phyloP scores from a whole-genome alignment of 2,797 vertebrate genomes.

The Smutsia gigantea region DNA sequence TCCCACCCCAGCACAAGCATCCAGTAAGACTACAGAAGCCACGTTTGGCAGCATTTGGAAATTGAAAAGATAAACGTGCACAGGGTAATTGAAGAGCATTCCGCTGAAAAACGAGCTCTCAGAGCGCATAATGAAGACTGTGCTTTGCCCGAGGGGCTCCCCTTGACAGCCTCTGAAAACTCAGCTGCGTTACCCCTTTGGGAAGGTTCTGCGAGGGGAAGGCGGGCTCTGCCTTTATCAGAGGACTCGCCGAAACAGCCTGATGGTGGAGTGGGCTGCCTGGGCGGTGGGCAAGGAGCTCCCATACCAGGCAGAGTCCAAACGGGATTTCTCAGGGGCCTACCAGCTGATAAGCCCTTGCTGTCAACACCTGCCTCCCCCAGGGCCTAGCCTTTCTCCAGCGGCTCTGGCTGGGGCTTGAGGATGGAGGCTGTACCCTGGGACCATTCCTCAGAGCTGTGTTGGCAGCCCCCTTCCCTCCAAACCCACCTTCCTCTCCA shows the following conservation, averaged over 20 bases:
- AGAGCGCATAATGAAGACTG: neutral
- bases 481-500: neutral
- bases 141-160: neutral
- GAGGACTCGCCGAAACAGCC: neutral
- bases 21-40: slow-evolving; percentile 16
- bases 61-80: slow-evolving; percentile 36
- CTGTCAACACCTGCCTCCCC: neutral
- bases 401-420: neutral
- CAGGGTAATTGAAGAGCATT: neutral
- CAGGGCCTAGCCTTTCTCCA: neutral
- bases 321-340: no score
- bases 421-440: neutral
- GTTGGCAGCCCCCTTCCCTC: neutral
- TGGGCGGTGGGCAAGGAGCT: neutral
- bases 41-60: neutral
- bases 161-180: neutral
- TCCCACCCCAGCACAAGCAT: neutral
- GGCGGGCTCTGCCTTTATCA: neutral
- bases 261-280: rapidly evolving
- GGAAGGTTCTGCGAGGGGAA: neutral
- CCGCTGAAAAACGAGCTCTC: slow-evolving; percentile 46
- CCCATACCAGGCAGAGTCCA: neutral
- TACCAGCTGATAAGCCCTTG: neutral
- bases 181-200: neutral
- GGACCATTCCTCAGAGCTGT: neutral